Percentiles rank a stretch among this genome's conserved stretches.
These are phyloP conservation scores for Rhinogobio ventralis DNA, from an alignment of 2,797 vertebrate species.

Conservation along the genomic window DNA sequence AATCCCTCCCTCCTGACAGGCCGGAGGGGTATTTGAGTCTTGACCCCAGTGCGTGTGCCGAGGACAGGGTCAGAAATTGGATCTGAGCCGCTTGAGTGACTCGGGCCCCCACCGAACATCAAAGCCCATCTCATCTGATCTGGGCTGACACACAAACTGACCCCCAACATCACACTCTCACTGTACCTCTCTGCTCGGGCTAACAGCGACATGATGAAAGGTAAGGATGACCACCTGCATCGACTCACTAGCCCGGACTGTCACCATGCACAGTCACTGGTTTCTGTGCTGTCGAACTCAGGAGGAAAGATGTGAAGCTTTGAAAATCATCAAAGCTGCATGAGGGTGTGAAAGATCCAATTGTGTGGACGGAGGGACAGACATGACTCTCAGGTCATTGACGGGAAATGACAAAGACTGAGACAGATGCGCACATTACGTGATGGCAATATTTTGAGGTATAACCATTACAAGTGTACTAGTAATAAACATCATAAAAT, in stretches of 20 bases:
- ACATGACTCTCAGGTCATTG: slow-evolving; percentile 25
- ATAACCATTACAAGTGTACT: background rate
- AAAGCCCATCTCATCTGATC: slow-evolving; percentile 57
- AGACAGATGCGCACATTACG: background rate
- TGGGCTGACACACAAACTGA: slow-evolving; percentile 12
- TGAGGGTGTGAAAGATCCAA: slow-evolving; percentile 13
- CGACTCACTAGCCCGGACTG: background rate
- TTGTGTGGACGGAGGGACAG: slow-evolving; percentile 4
- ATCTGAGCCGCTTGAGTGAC: slow-evolving; percentile 46
- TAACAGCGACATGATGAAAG: slow-evolving; percentile 53
- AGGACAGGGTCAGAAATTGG: slow-evolving; percentile 49
- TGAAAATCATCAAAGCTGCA: slow-evolving; percentile 41
- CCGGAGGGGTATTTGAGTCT: slow-evolving; percentile 31
- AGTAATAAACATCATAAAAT: background rate
- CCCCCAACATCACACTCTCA: slow-evolving; percentile 12
- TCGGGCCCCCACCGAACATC: slow-evolving; percentile 32
- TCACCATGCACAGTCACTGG: background rate
- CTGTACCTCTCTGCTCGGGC: slow-evolving; percentile 9
- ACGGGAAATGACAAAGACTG: background rate
- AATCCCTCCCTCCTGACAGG: background rate
- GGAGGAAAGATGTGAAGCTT: slow-evolving; percentile 31
- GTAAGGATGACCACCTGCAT: slow-evolving; percentile 58
- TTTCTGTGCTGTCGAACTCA: slow-evolving; percentile 4
- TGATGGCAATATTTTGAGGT: background rate
- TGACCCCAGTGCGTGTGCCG: slow-evolving; percentile 3